Percentiles rank a stretch among this genome's conserved stretches.
phyloP scores from a whole-genome alignment of 2,888 invertebrate species.

The Aphelenchoides bicaudatus region DNA sequence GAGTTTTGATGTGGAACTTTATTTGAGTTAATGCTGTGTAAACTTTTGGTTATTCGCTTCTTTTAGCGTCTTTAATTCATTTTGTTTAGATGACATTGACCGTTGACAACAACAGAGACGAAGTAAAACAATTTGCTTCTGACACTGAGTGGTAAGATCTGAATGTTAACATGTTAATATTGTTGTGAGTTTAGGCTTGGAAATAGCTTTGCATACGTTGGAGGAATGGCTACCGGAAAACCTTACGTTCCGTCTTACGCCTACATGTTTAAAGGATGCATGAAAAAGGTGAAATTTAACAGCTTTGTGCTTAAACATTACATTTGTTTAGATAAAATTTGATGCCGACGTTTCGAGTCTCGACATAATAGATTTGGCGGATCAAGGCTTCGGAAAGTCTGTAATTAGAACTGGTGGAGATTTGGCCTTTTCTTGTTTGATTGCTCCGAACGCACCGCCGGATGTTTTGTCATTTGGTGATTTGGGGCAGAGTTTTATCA shows the following conservation, averaged over 20 bases:
- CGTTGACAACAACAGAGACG: slow-evolving; percentile 52
- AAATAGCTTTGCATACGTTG: slow-evolving; percentile 53
- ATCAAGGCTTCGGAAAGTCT: slow-evolving; percentile 57
- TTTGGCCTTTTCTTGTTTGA: slow-evolving; percentile 51
- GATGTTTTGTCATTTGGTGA: slow-evolving; percentile 53
- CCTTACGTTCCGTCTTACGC: slow-evolving; percentile 32
- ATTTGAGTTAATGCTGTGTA: neutral
- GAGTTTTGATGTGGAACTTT: too few relatives aligned
- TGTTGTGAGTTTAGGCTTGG: slow-evolving; percentile 25
- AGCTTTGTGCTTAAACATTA: neutral
- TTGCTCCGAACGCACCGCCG: slow-evolving; percentile 43
- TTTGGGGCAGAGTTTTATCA: slow-evolving; percentile 34
- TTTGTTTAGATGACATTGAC: slow-evolving; percentile 52
- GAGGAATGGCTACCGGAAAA: slow-evolving; percentile 37
- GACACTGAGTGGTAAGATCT: slow-evolving; percentile 45
- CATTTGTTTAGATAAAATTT: slow-evolving; percentile 41
- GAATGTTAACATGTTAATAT: neutral
- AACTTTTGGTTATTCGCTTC: neutral
- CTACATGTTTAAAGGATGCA: slow-evolving; percentile 50
- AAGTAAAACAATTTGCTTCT: slow-evolving; percentile 55
- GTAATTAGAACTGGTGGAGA: slow-evolving; percentile 51
- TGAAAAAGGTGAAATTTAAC: slow-evolving; percentile 42
- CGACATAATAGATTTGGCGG: slow-evolving; percentile 53
- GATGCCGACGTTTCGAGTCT: slow-evolving; percentile 49
- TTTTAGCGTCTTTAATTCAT: neutral